Evolutionary conservation across 2,797 vertebrate species (phyloP).

Genomic region (Podargus strigoides): DNA sequence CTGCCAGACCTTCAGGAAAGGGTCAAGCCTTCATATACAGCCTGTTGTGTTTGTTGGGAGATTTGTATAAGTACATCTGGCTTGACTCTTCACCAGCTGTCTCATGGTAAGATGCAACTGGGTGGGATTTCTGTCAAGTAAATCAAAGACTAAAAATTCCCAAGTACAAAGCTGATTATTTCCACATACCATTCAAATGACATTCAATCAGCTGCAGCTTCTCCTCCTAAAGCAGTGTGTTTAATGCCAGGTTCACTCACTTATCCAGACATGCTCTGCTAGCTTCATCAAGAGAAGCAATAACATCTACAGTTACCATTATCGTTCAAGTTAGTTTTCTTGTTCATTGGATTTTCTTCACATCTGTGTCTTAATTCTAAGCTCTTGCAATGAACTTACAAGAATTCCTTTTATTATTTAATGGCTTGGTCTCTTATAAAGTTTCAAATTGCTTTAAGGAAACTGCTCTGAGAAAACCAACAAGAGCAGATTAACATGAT

Average conservation of each 20-base stretch:
- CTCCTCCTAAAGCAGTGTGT: neutral
- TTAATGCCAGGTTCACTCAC: neutral
- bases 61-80: constrained; percentile 44
- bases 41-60: constrained; percentile 46
- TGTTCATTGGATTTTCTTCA: neutral
- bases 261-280: neutral
- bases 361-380: neutral
- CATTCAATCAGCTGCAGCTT: neutral
- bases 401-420: neutral
- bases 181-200: neutral
- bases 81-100: constrained; percentile 40
- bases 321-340: neutral
- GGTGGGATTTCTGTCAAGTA: constrained; percentile 48
- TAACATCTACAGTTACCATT: neutral
- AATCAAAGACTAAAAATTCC: neutral
- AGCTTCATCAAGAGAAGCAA: neutral
- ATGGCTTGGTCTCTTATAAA: neutral
- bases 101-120: constrained; percentile 44
- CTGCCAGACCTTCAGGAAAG: constrained; percentile 44
- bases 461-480: neutral
- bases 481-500: neutral
- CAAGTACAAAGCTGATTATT: neutral
- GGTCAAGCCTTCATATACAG: constrained; percentile 41
- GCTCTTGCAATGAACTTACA: neutral
- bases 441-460: neutral